Base-by-base conservation (phyloP, 1,140 invertebrate genomes). In the Sitophilus oryzae region DNA sequence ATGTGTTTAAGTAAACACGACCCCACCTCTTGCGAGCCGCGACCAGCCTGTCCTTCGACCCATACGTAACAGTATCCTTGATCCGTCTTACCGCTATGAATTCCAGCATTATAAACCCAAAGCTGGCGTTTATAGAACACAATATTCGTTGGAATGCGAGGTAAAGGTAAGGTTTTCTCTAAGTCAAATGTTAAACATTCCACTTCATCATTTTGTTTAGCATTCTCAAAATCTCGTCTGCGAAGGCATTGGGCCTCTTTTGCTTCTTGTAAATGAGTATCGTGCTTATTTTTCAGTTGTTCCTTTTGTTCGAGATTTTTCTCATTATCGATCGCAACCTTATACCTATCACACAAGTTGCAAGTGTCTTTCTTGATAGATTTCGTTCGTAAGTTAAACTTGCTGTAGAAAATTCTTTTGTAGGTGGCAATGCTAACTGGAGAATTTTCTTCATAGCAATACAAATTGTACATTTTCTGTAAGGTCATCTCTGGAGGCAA, bases 71-170 rank as follows among this genome's bases (percentile, higher is more conserved):
- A 71, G 48, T 63, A 55, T 18, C 40, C 60, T 55, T 62, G 16
- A 19, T 21, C 58, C 59, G 9, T 46, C 56, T 43, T 60, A n/a
- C 56, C 63, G 14, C 51, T 30, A 57, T 68, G 64, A 10, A 72
- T 57, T 14, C 62, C 58, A 15, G 34, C 18, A 56, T 63, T 66
- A 38, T 65, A 63, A 14, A 69, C 6, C 62, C 58, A 68, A 3
- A 73, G 23, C 43, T 70, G 66, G 1, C 64, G 38, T 58, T 69
- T 71, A 52, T 71, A 69, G 53, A 65, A 71, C 11, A 69, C 52
- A 15, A 63, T 49, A 35, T 52, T 62, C 4, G 60, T 70, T 9
- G 65, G 60, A 41, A 71, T 63, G 14, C 64, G 46, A 1, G 70
- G 65, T 10, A 70, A 46, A 16, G 62, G 65, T 40, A 70, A 52